Conservation (phyloP, 2,797 vertebrate genomes). For the Myotis myotis region DNA sequence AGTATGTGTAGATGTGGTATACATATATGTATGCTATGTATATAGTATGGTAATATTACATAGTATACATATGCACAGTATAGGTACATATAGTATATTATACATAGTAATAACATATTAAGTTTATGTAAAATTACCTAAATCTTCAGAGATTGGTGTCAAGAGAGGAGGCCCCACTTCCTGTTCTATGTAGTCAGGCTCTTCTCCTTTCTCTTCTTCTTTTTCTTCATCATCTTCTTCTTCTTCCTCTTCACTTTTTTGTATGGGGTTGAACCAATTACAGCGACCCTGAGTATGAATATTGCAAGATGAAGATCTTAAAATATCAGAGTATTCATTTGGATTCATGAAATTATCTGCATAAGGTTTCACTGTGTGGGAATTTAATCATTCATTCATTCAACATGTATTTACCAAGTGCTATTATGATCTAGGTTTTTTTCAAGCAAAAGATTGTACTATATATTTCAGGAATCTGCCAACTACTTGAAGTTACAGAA, state of each 20-base stretch:
- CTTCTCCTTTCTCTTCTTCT: slow-evolving; percentile 89
- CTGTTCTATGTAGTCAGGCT: slow-evolving; percentile 87
- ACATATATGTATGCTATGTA: neutral
- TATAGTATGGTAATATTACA: neutral
- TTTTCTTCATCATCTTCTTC: slow-evolving; percentile 88
- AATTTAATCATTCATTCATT: neutral
- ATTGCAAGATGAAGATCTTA: slow-evolving; percentile 34
- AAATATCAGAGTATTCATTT: slow-evolving; percentile 17
- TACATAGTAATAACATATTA: neutral
- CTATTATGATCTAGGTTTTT: neutral
- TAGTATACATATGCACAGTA: neutral
- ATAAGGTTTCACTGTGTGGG: neutral
- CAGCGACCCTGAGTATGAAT: slow-evolving; percentile 90
- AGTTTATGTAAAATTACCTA: slow-evolving; percentile 84
- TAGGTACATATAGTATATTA: neutral
- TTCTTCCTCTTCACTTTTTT: slow-evolving; percentile 86
- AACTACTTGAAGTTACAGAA: slow-evolving; percentile 21
- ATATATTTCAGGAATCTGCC: slow-evolving; percentile 16
- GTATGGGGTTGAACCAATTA: slow-evolving; percentile 89
- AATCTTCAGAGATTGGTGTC: slow-evolving; percentile 93
- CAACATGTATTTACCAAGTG: neutral
- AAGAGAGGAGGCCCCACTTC: slow-evolving; percentile 93
- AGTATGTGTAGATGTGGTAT: neutral
- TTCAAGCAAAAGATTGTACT: slow-evolving; percentile 4
- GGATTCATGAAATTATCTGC: neutral